Evolutionary conservation across 2,888 invertebrate species (phyloP), one percentile per base, ranked within the genome.

Genomic region (Epinotia brunnichana): DNA sequence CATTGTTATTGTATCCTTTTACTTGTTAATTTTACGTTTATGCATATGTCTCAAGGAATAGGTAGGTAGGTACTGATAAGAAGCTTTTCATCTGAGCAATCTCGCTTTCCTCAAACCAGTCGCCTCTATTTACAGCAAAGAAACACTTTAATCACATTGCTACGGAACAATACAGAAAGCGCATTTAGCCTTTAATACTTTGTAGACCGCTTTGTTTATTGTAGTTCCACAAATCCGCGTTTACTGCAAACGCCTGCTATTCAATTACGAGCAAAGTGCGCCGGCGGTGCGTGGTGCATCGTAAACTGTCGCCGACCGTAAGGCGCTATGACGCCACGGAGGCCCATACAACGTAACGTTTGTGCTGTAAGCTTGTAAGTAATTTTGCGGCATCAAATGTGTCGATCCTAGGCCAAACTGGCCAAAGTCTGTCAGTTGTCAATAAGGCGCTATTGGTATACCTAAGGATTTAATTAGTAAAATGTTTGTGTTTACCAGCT

Each of bases 211-310:
- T 77, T 82, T 85, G 84, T 85, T 85, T 83, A 81, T 84, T 82
- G 71, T 70, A 69, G 77, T 62, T 80, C 77, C 74, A 80, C 80
- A 86, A 87, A 86, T 86, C 86, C 84, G 79, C 84, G 81, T 90
- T 90, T 87, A 87, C 83, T 83, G 83, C 81, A 80, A 87, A 82
- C 90, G 89, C 91, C 91, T 91, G 90, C 87, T 78, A 89, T 90
- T 90, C 87, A 90, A 90, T 91, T 90, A 90, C 87, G 83, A 81
- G 91, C 90, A 90, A 91, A 90, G 87, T 89, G 87, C 83, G 85
- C 83, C 80, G 79, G 78, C 82, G 83, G 86, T 88, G 89, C 89
- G 90, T 90, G 88, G 89, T 89, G 88, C 89, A 88, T 89, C 89
- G 88, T 90, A 87, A 89, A 91, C 84, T 87, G 84, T 80, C 83